Conservation (phyloP, 2,888 invertebrate genomes). For the Plagodis dolabraria region DNA sequence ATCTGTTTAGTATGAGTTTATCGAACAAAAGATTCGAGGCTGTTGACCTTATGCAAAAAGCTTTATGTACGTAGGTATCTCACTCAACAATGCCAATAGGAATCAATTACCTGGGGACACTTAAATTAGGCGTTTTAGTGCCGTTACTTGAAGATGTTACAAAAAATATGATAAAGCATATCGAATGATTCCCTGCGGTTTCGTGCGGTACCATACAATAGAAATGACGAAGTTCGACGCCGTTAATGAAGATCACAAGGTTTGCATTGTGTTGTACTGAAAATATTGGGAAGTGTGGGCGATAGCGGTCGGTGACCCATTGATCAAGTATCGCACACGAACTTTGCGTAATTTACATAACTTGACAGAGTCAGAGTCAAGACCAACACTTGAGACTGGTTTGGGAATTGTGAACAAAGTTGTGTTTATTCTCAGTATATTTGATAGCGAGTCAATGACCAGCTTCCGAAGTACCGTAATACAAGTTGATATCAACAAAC, state of each 20-base stretch:
- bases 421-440: conserved; percentile 52
- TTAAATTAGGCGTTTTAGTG: conserved; percentile 52
- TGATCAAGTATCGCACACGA: conserved; percentile 71
- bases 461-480: conserved; percentile 32
- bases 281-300: conserved; percentile 61
- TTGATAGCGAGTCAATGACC: conserved; percentile 58
- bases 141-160: conserved; percentile 53
- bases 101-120: conserved; percentile 65
- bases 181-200: conserved; percentile 38
- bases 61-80: conserved; percentile 53
- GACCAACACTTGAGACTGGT: conserved; percentile 74
- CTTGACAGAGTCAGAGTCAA: conserved; percentile 66
- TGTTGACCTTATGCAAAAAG: conserved; percentile 67
- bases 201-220: conserved; percentile 35
- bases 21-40: conserved; percentile 65
- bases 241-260: conserved; percentile 51
- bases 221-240: conserved; percentile 47
- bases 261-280: conserved; percentile 49
- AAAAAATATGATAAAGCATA: conserved; percentile 54
- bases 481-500: conserved; percentile 18
- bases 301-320: conserved; percentile 72
- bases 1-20: conserved; percentile 60
- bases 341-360: conserved; percentile 81
- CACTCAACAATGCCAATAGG: conserved; percentile 62
- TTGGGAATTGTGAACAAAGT: conserved; percentile 50